These are phyloP conservation scores for Latrodectus elegans DNA, from an alignment of 2,888 invertebrate genomes.

Conservation along the genomic window DNA sequence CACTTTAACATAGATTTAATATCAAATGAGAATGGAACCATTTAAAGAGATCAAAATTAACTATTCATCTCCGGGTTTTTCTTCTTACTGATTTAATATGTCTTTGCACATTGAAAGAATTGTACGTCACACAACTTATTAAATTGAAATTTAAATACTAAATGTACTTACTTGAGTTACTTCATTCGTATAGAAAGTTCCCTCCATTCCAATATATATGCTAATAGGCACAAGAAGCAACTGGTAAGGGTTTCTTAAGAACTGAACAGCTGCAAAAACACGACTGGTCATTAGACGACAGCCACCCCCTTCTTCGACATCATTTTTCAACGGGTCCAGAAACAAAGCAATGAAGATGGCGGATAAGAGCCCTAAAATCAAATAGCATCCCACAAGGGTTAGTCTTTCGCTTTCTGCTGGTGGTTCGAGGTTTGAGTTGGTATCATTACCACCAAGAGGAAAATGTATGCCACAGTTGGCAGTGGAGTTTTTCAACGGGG, in stretches of 20 bases:
- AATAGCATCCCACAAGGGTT: conserved; percentile 90
- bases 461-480: conserved; percentile 17
- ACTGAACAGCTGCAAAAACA: conserved; percentile 89
- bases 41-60: no score
- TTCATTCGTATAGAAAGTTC: conserved; percentile 92
- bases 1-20: no score
- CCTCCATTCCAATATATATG: conserved; percentile 97
- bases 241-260: conserved; percentile 89
- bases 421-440: conserved; percentile 9
- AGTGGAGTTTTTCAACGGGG: neutral
- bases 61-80: no score
- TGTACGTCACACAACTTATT: no score
- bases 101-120: no score
- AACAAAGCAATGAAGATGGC: conserved; percentile 76
- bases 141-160: no score
- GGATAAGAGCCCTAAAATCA: conserved; percentile 89
- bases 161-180: conserved; percentile 76
- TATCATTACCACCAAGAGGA: neutral
- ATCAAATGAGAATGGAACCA: no score
- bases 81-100: no score
- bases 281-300: neutral
- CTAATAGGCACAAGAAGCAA: conserved; percentile 95
- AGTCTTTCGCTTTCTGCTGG: conserved; percentile 82
- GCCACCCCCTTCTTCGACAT: neutral
- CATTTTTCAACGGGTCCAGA: conserved; percentile 46